phyloP scores from a whole-genome alignment of 2,888 invertebrate species.

The Cephus rjabovi region DNA sequence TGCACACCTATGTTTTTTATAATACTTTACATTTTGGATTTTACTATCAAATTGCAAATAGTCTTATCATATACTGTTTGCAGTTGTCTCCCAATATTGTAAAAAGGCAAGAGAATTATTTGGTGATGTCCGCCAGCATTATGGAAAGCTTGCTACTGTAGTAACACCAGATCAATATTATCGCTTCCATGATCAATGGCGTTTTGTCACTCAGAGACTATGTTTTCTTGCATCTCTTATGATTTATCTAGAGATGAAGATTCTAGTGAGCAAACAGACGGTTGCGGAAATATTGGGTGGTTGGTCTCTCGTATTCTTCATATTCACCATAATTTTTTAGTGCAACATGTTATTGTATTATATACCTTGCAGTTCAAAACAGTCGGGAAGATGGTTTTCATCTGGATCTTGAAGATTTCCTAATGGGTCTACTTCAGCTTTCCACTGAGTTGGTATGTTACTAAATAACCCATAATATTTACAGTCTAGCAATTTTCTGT shows the following conservation, averaged over 20 bases:
- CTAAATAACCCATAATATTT: background rate
- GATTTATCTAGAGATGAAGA: slow-evolving; percentile 83
- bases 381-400: slow-evolving; percentile 83
- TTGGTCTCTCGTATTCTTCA: slow-evolving; percentile 54
- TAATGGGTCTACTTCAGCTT: slow-evolving; percentile 84
- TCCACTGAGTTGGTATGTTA: slow-evolving; percentile 83
- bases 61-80: slow-evolving; percentile 12
- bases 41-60: background rate
- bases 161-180: slow-evolving; percentile 86
- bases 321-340: background rate
- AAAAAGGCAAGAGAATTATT: slow-evolving; percentile 75
- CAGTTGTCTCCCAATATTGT: slow-evolving; percentile 75
- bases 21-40: slow-evolving; percentile 19
- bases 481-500: background rate
- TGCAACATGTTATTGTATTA: slow-evolving; percentile 1
- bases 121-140: slow-evolving; percentile 74
- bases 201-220: slow-evolving; percentile 82
- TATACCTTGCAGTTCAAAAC: slow-evolving; percentile 74
- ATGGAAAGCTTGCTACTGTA: slow-evolving; percentile 73
- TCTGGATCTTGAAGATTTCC: slow-evolving; percentile 90
- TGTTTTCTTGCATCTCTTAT: slow-evolving; percentile 83
- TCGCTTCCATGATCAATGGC: slow-evolving; percentile 91
- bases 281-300: slow-evolving; percentile 83
- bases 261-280: slow-evolving; percentile 79
- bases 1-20: slow-evolving; percentile 5